Evolutionary conservation across 92 coral and sea anemone species (phyloP).

Genomic region (Montipora capitata): DNA sequence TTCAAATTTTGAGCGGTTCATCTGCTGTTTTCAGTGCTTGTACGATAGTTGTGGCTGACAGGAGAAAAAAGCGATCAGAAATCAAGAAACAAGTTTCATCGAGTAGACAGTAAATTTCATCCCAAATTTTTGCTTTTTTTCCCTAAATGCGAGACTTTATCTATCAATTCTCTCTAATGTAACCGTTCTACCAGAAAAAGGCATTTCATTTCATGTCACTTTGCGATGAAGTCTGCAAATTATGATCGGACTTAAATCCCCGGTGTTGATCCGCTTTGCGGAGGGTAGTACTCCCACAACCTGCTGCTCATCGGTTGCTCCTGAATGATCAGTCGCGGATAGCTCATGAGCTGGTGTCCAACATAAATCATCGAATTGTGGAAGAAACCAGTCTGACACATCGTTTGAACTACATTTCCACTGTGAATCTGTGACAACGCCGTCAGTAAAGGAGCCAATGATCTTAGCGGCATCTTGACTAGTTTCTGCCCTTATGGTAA

Average conservation of each 20-base stretch:
- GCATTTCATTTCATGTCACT: neutral
- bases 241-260: neutral
- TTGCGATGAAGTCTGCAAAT: slow-evolving; percentile 27
- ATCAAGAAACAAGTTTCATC: no score
- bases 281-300: neutral
- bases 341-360: slow-evolving; percentile 8
- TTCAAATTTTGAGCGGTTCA: no score
- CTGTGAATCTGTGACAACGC: slow-evolving; percentile 25
- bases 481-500: slow-evolving; percentile 16
- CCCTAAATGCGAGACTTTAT: no score
- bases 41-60: no score
- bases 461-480: neutral
- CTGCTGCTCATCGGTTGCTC: neutral
- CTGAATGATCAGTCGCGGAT: neutral
- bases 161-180: no score
- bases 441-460: slow-evolving; percentile 42
- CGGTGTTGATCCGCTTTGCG: slow-evolving; percentile 34
- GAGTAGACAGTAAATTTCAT: no score
- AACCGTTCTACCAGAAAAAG: no score
- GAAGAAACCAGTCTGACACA: neutral
- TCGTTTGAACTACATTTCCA: slow-evolving; percentile 13
- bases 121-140: no score
- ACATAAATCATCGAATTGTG: neutral
- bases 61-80: no score
- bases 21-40: no score